Percentiles rank a stretch among this genome's conserved stretches.
Conservation (phyloP, 2,888 invertebrate genomes). For the Stenotaenia linearis region DNA sequence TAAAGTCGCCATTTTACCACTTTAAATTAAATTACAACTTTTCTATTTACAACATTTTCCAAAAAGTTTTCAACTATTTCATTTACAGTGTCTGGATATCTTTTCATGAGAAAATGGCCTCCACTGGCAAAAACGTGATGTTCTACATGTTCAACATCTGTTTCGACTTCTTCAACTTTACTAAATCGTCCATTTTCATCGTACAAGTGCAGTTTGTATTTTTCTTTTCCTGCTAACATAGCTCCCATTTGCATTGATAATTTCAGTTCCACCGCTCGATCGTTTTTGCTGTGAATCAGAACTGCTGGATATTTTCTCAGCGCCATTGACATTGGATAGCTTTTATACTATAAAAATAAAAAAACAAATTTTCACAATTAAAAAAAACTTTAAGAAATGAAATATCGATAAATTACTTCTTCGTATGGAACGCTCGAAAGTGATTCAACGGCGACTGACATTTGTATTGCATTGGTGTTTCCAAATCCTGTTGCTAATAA, state of each 20-base stretch:
- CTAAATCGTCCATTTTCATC: neutral
- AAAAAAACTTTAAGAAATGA: neutral
- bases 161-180: neutral
- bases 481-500: neutral
- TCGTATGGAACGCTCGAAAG: neutral
- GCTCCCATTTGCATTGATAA: neutral
- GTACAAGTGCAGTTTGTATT: neutral
- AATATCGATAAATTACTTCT: neutral
- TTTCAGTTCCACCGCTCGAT: neutral
- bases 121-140: constrained; percentile 16
- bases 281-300: neutral
- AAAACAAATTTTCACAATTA: neutral
- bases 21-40: too few relatives aligned
- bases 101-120: constrained; percentile 21
- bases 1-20: neutral
- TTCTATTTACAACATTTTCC: neutral
- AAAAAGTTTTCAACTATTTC: neutral
- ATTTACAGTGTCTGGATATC: neutral
- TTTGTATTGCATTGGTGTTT: neutral
- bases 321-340: neutral
- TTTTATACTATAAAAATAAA: neutral
- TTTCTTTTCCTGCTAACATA: neutral
- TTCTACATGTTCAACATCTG: too few relatives aligned
- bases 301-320: neutral
- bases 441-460: constrained; percentile 17